These are phyloP conservation scores for Syngnathoides biaculeatus DNA, from an alignment of 2,113 vertebrate species.

Conservation along the genomic window DNA sequence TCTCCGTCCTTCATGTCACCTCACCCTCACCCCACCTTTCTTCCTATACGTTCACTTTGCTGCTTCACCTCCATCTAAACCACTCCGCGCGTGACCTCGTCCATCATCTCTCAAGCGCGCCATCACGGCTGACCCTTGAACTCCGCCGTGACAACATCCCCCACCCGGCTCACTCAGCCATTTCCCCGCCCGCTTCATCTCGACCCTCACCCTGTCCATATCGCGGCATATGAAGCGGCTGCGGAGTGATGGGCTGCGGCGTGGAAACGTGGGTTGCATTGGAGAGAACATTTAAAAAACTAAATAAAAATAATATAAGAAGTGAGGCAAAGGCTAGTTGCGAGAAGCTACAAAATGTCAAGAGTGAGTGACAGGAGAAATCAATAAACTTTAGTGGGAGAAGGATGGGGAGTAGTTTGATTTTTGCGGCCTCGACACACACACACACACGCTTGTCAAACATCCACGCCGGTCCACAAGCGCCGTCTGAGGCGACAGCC, in stretches of 20 bases:
- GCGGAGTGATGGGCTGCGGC: constrained; percentile 13
- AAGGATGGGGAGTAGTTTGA: constrained; percentile 13
- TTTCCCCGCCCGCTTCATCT: constrained; percentile 25
- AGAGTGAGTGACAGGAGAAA: constrained; percentile 33
- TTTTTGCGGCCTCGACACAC: constrained; percentile 7
- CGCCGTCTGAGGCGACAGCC: constrained; percentile 29
- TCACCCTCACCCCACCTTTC: constrained; percentile 9
- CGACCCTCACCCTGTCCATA: constrained; percentile 31
- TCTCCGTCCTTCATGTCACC: constrained; percentile 7
- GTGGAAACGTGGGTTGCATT: constrained; percentile 7
- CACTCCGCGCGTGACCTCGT: constrained; percentile 14
- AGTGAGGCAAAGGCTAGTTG: not conserved
- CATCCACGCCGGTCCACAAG: constrained; percentile 4
- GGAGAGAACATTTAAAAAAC: not conserved
- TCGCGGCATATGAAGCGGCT: constrained; percentile 6
- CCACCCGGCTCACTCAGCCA: constrained; percentile 19
- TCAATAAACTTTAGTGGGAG: constrained; percentile 18
- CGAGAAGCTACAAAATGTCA: constrained; percentile 28
- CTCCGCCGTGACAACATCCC: constrained; percentile 11
- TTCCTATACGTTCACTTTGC: not conserved
- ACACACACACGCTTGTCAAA: constrained; percentile 7
- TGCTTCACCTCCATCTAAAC: not conserved
- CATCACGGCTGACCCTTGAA: constrained; percentile 32
- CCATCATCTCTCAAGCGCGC: constrained; percentile 25
- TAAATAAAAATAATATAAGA: no score